These are phyloP conservation scores for Denticeps clupeoides DNA, from an alignment of 2,797 vertebrate genomes.

Conservation along the genomic window DNA sequence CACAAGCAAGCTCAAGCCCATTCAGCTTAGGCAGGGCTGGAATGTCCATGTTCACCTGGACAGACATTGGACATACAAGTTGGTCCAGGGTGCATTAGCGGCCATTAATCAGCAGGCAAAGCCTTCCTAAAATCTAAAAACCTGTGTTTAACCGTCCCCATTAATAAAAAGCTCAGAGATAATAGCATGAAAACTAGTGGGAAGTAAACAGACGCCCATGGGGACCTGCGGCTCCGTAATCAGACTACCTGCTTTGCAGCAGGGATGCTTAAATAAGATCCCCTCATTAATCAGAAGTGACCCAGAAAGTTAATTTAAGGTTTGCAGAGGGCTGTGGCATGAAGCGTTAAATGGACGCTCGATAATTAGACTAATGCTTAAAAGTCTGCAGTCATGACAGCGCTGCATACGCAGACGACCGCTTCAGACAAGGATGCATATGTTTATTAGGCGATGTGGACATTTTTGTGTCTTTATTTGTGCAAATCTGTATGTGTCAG, in stretches of 20 bases:
- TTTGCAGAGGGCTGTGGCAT: neutral
- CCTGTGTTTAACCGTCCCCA: too few species aligned
- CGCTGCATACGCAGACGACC: too few species aligned
- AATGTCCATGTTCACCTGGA: neutral
- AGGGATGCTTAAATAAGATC: conserved; percentile 2
- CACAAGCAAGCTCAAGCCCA: neutral
- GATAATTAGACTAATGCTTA: neutral
- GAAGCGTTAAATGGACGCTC: conserved; percentile 2
- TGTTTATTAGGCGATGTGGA: too few species aligned
- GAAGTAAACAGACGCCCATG: neutral
- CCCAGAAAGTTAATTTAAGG: conserved; percentile 16
- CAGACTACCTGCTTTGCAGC: conserved; percentile 1
- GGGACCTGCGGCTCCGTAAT: neutral
- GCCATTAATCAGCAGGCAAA: too few species aligned
- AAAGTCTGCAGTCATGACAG: too few species aligned
- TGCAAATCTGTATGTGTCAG: too few species aligned
- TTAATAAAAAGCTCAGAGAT: neutral
- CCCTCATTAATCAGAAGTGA: conserved; percentile 9
- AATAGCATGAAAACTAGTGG: neutral
- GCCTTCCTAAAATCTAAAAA: too few species aligned
- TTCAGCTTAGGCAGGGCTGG: neutral
- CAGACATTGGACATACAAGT: neutral
- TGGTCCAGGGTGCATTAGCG: too few species aligned
- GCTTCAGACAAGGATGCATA: too few species aligned
- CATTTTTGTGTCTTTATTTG: too few species aligned